Percentiles rank a stretch among this genome's conserved stretches.
These are phyloP conservation scores for Phrynocephalus versicolor DNA, from an alignment of 2,113 vertebrate species.

Conservation along the genomic window DNA sequence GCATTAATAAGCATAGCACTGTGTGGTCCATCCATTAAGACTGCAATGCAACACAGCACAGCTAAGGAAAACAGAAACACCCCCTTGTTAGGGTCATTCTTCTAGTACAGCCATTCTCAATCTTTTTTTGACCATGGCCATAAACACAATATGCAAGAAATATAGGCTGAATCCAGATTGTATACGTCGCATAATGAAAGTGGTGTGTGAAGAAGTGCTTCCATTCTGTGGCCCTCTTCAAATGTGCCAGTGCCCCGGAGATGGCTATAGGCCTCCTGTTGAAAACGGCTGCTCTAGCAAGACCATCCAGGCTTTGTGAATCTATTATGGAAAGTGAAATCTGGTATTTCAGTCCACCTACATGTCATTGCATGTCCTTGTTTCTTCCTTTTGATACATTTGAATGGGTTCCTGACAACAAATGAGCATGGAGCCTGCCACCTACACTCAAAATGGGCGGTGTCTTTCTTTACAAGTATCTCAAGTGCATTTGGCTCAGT, in stretches of 20 bases:
- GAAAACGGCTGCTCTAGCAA: not conserved
- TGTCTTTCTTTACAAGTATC: constrained; percentile 55
- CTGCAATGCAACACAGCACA: not conserved
- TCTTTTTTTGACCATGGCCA: no score
- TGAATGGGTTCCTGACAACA: constrained; percentile 42
- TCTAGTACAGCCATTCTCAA: not conserved
- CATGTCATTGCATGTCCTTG: constrained; percentile 38
- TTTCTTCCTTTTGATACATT: constrained; percentile 22
- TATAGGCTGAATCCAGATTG: no score
- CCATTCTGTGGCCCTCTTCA: no score
- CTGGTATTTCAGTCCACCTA: constrained; percentile 9
- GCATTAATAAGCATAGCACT: not conserved
- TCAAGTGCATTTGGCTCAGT: constrained; percentile 54
- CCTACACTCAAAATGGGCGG: constrained; percentile 41
- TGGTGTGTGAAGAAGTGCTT: no score
- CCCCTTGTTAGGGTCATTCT: not conserved
- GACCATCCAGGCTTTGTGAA: not conserved
- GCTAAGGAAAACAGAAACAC: not conserved
- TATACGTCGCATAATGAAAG: no score
- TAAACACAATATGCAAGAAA: no score
- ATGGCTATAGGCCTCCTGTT: no score
- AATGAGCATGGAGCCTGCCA: constrained; percentile 43
- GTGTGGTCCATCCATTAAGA: not conserved
- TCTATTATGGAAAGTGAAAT: constrained; percentile 19
- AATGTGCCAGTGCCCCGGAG: no score